phyloP scores from a whole-genome alignment of 2,113 vertebrate genomes.

The Apteryx mantelli region DNA sequence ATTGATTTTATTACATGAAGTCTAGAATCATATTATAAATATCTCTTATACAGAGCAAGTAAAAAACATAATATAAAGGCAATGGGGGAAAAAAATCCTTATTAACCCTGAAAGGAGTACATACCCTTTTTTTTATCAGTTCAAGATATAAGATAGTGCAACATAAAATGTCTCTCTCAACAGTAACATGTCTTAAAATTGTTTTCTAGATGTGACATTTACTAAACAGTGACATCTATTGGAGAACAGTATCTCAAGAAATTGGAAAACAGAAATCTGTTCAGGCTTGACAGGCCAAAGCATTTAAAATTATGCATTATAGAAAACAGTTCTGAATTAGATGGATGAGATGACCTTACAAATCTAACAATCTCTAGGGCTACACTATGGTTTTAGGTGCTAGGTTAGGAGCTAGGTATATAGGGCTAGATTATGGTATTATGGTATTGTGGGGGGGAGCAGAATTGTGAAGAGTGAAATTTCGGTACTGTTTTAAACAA shows the following conservation, averaged over 20 bases:
- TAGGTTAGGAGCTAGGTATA: too few relatives aligned
- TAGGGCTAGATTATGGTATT: too few relatives aligned
- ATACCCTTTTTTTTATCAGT: background rate
- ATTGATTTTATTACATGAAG: background rate
- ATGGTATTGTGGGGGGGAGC: background rate
- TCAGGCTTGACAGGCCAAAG: background rate
- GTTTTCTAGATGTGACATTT: background rate
- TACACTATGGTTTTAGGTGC: background rate
- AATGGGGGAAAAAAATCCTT: background rate
- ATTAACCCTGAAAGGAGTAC: background rate
- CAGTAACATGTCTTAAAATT: background rate
- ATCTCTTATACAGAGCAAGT: background rate
- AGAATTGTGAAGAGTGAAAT: background rate
- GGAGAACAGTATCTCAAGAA: background rate
- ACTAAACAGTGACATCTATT: conserved; percentile 39
- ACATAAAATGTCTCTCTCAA: background rate
- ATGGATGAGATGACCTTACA: background rate
- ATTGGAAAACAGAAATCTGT: background rate
- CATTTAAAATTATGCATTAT: background rate
- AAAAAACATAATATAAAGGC: background rate
- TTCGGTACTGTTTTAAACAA: background rate
- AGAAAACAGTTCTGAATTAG: background rate
- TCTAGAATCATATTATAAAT: background rate
- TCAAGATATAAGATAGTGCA: background rate
- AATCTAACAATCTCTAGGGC: background rate